Percentiles rank a stretch among this genome's conserved stretches.
phyloP scores from a whole-genome alignment of 2,113 vertebrate species.

The Fregetta grallaria region DNA sequence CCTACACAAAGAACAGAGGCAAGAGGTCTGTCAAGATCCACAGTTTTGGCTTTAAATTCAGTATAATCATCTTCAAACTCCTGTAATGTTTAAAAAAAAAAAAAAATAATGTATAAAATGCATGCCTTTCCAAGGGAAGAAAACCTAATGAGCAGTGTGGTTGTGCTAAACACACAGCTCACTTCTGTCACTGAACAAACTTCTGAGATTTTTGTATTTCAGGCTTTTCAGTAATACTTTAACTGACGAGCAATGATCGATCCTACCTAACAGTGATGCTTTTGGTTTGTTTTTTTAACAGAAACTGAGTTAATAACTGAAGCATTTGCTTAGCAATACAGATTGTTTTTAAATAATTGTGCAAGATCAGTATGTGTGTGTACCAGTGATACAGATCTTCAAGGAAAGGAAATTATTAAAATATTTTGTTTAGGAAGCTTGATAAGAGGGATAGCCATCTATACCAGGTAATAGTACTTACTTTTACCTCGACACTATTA shows the following conservation, averaged over 20 bases:
- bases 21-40: constrained; percentile 75
- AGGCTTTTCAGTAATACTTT: neutral
- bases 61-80: constrained; percentile 77
- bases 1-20: constrained; percentile 74
- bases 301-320: neutral
- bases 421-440: neutral
- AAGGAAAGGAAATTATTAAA: neutral
- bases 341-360: neutral
- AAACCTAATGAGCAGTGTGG: neutral
- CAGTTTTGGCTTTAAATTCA: constrained; percentile 74
- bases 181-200: neutral
- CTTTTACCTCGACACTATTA: neutral
- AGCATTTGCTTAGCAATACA: neutral
- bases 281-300: neutral
- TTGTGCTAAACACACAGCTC: neutral
- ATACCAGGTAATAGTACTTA: neutral
- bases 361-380: rapidly evolving
- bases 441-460: neutral
- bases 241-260: neutral
- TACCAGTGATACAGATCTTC: neutral
- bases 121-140: neutral
- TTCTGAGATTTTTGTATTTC: neutral
- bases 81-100: constrained; percentile 35
- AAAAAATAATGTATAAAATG: neutral
- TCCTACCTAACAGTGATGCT: neutral